Conservation (phyloP, 2,888 invertebrate genomes). For the Hirtodrosophila histrioides region DNA sequence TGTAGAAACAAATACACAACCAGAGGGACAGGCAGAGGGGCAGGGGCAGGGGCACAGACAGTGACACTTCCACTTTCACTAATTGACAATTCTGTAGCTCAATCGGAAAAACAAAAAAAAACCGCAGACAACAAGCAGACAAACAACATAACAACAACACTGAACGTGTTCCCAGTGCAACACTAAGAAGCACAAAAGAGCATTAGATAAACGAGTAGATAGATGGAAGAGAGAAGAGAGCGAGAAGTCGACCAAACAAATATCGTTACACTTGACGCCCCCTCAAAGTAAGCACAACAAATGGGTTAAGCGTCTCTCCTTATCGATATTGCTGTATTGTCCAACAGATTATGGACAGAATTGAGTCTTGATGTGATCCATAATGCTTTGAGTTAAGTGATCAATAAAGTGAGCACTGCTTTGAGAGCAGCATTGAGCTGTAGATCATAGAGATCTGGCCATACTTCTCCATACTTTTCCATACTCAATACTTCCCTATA, state of each 20-base stretch:
- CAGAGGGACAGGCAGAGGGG: background rate
- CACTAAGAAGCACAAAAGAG: slow-evolving; percentile 30
- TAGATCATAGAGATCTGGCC: too few relatives aligned
- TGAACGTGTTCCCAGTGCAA: slow-evolving; percentile 42
- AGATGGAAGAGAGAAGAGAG: background rate
- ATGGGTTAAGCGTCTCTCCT: slow-evolving; percentile 51
- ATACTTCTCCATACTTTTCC: too few relatives aligned
- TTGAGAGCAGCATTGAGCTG: background rate
- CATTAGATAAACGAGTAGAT: slow-evolving; percentile 24
- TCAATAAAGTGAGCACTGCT: background rate
- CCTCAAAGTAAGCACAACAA: slow-evolving; percentile 35
- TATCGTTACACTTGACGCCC: slow-evolving; percentile 60
- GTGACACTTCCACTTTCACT: slow-evolving; percentile 76
- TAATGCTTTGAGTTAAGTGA: background rate
- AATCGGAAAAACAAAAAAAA: slow-evolving; percentile 60
- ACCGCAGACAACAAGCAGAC: slow-evolving; percentile 60
- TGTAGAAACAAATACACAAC: slow-evolving; percentile 54
- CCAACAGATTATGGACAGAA: slow-evolving; percentile 31
- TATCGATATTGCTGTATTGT: slow-evolving; percentile 36
- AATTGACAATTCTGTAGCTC: slow-evolving; percentile 78
- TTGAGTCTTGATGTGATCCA: slow-evolving; percentile 19
- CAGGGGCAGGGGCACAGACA: slow-evolving; percentile 2
- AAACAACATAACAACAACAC: slow-evolving; percentile 32
- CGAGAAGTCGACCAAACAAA: slow-evolving; percentile 21
- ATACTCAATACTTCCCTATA: too few relatives aligned